phyloP scores from a whole-genome alignment of 2,888 invertebrate species.

The Escarpia spicata region DNA sequence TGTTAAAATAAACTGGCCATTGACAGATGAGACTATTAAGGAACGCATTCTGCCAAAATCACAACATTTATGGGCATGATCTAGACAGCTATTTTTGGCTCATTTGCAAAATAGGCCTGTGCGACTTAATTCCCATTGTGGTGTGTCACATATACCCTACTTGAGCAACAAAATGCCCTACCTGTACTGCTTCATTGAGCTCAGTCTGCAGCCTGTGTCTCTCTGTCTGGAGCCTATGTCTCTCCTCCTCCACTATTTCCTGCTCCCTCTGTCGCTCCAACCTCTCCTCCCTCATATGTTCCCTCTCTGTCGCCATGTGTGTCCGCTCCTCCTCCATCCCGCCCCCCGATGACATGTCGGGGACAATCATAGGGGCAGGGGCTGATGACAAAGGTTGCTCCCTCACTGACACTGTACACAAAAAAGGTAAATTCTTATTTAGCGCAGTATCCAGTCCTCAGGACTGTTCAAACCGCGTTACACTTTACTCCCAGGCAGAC shows the following conservation, averaged over 20 bases:
- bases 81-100: no score
- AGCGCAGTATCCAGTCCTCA: no score
- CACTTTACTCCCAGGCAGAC: no score
- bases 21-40: no score
- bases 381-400: not conserved
- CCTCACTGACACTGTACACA: not conserved
- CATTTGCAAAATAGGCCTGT: no score
- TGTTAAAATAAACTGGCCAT: no score
- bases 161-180: not conserved
- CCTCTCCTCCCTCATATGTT: slow-evolving; percentile 35
- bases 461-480: no score
- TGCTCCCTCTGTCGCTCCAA: slow-evolving; percentile 34
- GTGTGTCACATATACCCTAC: no score
- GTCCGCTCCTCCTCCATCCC: slow-evolving; percentile 37
- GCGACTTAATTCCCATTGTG: no score
- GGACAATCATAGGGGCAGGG: slow-evolving; percentile 32
- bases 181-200: slow-evolving; percentile 33
- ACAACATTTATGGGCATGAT: no score
- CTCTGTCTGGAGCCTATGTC: slow-evolving; percentile 36
- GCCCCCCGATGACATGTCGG: slow-evolving; percentile 35
- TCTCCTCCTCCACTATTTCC: slow-evolving; percentile 28
- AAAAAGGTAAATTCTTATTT: no score
- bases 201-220: slow-evolving; percentile 34
- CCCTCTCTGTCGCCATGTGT: slow-evolving; percentile 34
- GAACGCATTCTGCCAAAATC: no score